Base-by-base conservation (phyloP, 2,113 vertebrate species). In the Scopus umbretta region DNA sequence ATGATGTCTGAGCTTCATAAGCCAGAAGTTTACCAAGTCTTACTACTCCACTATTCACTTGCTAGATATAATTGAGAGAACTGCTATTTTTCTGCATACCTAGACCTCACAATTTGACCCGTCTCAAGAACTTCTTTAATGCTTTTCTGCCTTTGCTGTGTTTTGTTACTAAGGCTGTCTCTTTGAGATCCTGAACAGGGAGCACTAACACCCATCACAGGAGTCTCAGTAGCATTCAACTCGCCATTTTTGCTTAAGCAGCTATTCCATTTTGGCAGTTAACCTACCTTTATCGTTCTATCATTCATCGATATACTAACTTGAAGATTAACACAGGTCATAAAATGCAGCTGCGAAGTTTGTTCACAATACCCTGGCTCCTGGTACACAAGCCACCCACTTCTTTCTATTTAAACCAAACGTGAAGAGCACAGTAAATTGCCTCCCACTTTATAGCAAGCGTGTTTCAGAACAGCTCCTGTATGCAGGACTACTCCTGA, bases 351-450 rank as follows among this genome's bases (percentile, higher is more conserved):
- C 94, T 96, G 90, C 7, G 0, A 97, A 96, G 92, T 95, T 96
- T 96, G 93, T 80, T 91, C 95, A 96, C 90, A 96, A 95, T 88
- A 63, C 86, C 12, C 71, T 66, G 84, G 94, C 32, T 87, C 94
- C 88, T n/a, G 96, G 89, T 93, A 95, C 90, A 97, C 94, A 97
- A 94, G 68, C 95, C 90, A 94, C 96, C 95, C 90, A 96, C 92
- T 73, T 71, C 91, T 96, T 97, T 97, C 92, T 97, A 92, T 96
- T 97, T 96, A 96, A 97, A 90, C 95, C 91, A 87, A 95, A 96
- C 76, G 73, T 92, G 94, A 96, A 61, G 78, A 92, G 95, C 67
- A 94, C 93, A 97, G 95, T 91, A 92, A 96, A 97, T 96, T 96
- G 95, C 95, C 97, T 96, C 96, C 94, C 92, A 97, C 95, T 95